Evolutionary conservation across 64 coral and sea anemone species (phyloP), one percentile per base, ranked within the genome.

Genomic region (Cladopsammia gracilis): DNA sequence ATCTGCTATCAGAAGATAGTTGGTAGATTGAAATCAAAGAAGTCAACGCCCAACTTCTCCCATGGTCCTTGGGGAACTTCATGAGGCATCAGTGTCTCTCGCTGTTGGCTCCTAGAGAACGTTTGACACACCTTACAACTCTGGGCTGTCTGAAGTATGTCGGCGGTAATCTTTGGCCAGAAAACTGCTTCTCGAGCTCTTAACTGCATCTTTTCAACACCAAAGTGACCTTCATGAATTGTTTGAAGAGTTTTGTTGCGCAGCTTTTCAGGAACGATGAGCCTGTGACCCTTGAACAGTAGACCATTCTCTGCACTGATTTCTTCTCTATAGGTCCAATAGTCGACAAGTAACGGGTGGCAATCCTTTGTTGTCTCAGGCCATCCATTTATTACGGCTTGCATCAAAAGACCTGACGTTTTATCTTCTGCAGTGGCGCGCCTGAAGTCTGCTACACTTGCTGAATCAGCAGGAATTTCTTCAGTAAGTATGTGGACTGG

Each of bases 311-410:
- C 20, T 48, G 46, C 48, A 53, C 75, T 90, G 48, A 89, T 52
- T 0, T 75, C 71, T 66, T 90, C 88, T 78, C 88, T 74, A 14
- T 78, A 79, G 20, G 57, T 90, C 88, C 88, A 90, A 19, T 90
- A 90, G 51, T 79, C 75, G 25, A 77, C 46, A 25, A 90, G 88
- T 50, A 64, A 25, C 19, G 25, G 74, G 25, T 70, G 86, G 44
- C 73, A 90, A 60, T 90, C 88, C 53, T 90, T 77, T 34, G 19
- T 51, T 46, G 57, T 4, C 50, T 90, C 88, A 66, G 88, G 58
- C 88, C 88, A 78, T 78, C 88, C 88, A 79, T 90, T 76, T 19
- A 53, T 12, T 68, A 73, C 86, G 6, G 51, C 68, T 44, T 74
- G 48, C 62, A 66, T 85, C 14, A 68, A 58, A 47, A 66, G 56